Percentiles rank a stretch among this genome's conserved stretches.
phyloP scores from a whole-genome alignment of 1,140 invertebrate species.

The Ceratosolen fusciceps region DNA sequence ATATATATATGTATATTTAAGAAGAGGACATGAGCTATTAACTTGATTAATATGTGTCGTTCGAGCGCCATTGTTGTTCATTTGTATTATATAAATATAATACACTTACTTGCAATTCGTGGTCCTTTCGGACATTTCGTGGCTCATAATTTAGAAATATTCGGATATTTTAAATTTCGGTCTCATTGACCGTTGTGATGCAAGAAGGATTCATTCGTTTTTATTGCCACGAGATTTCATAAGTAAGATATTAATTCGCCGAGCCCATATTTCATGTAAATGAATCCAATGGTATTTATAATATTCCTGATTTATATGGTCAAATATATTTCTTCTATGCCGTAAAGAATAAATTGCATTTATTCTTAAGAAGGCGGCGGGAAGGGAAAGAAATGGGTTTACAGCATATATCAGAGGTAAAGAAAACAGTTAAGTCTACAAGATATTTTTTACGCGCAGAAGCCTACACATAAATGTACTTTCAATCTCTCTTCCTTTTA shows the following conservation, averaged over 20 bases:
- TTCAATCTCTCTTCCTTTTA: slow-evolving; percentile 10
- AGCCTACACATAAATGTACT: neutral
- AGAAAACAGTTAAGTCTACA: neutral
- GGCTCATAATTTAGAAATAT: no score
- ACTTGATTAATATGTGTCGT: no score
- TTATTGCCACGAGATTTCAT: neutral
- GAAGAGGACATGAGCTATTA: no score
- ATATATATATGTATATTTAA: no score
- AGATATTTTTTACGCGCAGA: neutral
- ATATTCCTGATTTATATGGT: neutral
- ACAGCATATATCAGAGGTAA: neutral
- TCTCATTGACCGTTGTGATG: no score
- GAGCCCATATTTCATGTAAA: neutral
- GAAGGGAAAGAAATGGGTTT: no score
- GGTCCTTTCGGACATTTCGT: no score
- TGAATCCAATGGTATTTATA: neutral
- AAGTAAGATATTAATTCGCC: neutral
- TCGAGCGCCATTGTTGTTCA: no score
- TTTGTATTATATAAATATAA: no score
- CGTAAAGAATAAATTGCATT: neutral
- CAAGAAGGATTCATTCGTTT: neutral
- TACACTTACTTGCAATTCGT: no score
- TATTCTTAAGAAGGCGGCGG: neutral
- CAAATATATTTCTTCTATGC: neutral
- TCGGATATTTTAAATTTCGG: no score